Evolutionary conservation across 2,888 invertebrate genomes (phyloP), one percentile per base, ranked within the genome.

Genomic region (Dicycla oo): DNA sequence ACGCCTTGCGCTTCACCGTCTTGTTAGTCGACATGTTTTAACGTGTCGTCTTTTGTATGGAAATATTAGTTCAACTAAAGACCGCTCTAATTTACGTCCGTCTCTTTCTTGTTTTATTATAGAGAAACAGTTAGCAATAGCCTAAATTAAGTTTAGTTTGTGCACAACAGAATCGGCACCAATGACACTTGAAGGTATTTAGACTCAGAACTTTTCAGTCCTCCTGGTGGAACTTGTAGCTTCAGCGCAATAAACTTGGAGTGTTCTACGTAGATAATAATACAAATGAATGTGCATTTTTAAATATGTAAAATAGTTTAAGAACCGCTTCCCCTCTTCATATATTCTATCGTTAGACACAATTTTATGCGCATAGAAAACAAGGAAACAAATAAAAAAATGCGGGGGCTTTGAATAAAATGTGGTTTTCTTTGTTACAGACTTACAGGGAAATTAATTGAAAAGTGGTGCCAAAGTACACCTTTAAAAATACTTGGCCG

Each of bases 361-460:
- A 54, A 60, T 56, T 0, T 13, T 63, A 67, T 61, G 54, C 49
- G 10, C 30, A 38, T 54, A 51, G 18, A 18, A n/a, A 68, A 38
- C 20, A 8, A 53, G 45, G 38, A 51, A 51, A 57, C 11, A 38
- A 51, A 62, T 51, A 53, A 51, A 47, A n/a, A 45, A 54, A 38
- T 15, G 1, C 11, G 0, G 18, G 23, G 18, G 45, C 3, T 40
- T 49, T 62, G 13, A n/a, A 65, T 54, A 69, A 45, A 69, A 68
- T 23, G 10, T 30, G 26, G 20, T 69, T 78, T 87, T 54, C 68
- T 80, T 96, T 95, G 93, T 96, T 96, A 30, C 94, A 96, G 96
- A 93, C 92, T 93, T 89, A 86, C 88, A 93, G 89, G 83, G 85
- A 88, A 90, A 88, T 88, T 86, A 82, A 88, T 80, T 82, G 87